Evolutionary conservation across 1,140 invertebrate genomes (phyloP).

Genomic region (Drosophila mayri): DNA sequence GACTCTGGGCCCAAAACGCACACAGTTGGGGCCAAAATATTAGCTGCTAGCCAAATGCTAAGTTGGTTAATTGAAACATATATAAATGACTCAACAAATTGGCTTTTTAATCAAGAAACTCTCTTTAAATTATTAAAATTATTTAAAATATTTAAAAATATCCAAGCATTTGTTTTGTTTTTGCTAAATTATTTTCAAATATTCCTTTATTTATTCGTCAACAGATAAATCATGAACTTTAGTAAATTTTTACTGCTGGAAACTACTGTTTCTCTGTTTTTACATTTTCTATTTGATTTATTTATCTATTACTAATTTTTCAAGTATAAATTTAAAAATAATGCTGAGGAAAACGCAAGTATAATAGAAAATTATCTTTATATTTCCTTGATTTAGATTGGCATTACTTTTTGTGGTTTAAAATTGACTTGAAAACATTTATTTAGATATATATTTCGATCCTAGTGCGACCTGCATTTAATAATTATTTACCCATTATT

Average conservation of each 20-base stretch:
- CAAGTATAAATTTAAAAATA: neutral
- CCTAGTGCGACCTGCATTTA: neutral
- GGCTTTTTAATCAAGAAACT: neutral
- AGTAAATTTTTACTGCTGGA: neutral
- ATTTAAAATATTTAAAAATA: too few species aligned
- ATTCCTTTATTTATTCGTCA: too few species aligned
- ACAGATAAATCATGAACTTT: neutral
- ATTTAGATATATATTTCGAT: too few species aligned
- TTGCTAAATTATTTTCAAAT: too few species aligned
- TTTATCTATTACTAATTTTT: too few species aligned
- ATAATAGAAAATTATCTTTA: too few species aligned
- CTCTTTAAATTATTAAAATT: too few species aligned
- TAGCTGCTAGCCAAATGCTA: neutral
- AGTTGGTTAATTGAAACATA: neutral
- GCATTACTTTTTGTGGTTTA: neutral
- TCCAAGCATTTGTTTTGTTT: too few species aligned
- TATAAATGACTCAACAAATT: too few species aligned
- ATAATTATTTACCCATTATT: neutral
- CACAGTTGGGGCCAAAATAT: conserved; percentile 5
- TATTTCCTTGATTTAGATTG: neutral
- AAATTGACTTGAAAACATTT: too few species aligned
- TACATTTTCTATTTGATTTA: neutral
- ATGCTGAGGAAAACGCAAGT: neutral
- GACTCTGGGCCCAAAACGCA: conserved; percentile 1
- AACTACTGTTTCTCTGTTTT: neutral